Conservation (phyloP, 2,113 vertebrate genomes). For the Clinocottus analis region DNA sequence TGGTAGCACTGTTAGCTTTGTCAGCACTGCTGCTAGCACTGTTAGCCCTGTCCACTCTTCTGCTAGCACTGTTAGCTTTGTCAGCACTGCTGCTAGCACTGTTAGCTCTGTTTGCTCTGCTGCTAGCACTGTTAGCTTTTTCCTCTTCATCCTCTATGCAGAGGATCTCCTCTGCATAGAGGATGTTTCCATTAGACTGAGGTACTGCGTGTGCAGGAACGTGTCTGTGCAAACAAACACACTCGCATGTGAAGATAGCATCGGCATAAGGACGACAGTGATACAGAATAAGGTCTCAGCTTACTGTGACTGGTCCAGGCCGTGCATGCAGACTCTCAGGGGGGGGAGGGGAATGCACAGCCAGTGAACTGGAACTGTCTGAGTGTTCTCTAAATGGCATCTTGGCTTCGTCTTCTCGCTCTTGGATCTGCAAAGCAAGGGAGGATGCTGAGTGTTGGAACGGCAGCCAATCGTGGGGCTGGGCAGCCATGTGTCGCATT, state of each 20-base stretch:
- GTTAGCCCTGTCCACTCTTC: too few species aligned
- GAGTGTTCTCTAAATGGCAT: conserved; percentile 8
- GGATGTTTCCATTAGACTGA: background rate
- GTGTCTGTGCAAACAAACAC: background rate
- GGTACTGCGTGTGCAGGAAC: too few species aligned
- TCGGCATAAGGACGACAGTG: background rate
- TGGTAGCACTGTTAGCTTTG: too few species aligned
- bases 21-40: too few species aligned
- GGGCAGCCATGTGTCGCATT: background rate
- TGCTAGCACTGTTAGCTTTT: too few species aligned
- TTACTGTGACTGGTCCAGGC: conserved; percentile 17
- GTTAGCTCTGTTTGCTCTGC: too few species aligned
- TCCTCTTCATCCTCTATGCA: background rate
- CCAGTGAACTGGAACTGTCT: conserved; percentile 26
- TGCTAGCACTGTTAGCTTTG: too few species aligned
- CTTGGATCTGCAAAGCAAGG: conserved; percentile 50
- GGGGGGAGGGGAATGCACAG: conserved; percentile 6
- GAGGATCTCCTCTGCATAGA: background rate
- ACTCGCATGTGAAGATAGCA: background rate
- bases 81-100: too few species aligned
- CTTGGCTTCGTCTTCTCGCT: conserved; percentile 24
- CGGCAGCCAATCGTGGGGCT: background rate
- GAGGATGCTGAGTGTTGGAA: conserved; percentile 9
- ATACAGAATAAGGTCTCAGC: background rate
- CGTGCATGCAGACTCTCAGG: background rate